A percentile compares a stretch with the other conserved stretches of the same genome.
These are phyloP conservation scores for Sesamia inferens DNA, from an alignment of 2,888 invertebrate genomes.

Conservation along the genomic window DNA sequence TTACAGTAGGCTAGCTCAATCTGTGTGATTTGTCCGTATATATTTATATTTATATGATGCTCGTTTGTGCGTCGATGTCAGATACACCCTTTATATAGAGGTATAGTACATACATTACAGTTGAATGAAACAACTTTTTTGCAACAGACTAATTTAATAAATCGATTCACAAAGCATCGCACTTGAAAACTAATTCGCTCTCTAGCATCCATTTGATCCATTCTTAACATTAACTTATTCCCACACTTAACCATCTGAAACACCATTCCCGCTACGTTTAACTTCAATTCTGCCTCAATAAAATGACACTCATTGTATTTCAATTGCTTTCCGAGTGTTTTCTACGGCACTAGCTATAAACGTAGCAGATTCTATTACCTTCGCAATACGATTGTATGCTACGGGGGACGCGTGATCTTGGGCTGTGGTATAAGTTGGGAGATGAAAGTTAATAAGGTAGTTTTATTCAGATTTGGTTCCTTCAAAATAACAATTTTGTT, in stretches of 20 bases:
- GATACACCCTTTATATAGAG: too few species aligned
- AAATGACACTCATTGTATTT: slow-evolving; percentile 66
- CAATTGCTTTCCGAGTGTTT: slow-evolving; percentile 70
- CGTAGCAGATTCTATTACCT: slow-evolving; percentile 72
- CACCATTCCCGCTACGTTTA: slow-evolving; percentile 29
- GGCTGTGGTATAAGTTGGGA: slow-evolving; percentile 36
- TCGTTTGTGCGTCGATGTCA: too few species aligned
- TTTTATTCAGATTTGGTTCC: background rate
- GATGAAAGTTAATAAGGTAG: background rate
- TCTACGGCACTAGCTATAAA: slow-evolving; percentile 64
- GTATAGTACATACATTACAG: too few species aligned
- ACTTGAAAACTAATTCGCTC: slow-evolving; percentile 6
- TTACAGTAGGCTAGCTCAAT: too few species aligned
- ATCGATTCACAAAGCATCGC: background rate
- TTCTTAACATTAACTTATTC: slow-evolving; percentile 13
- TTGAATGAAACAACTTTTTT: too few species aligned
- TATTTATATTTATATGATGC: too few species aligned
- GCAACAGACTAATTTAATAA: background rate
- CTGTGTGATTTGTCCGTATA: too few species aligned
- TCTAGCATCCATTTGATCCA: background rate
- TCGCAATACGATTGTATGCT: slow-evolving; percentile 57
- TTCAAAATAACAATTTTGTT: background rate
- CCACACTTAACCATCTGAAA: slow-evolving; percentile 12
- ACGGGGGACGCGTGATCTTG: slow-evolving; percentile 36
- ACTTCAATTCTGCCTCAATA: slow-evolving; percentile 60